Conservation (phyloP, 2,797 vertebrate species). For the Echeneis naucrates region DNA sequence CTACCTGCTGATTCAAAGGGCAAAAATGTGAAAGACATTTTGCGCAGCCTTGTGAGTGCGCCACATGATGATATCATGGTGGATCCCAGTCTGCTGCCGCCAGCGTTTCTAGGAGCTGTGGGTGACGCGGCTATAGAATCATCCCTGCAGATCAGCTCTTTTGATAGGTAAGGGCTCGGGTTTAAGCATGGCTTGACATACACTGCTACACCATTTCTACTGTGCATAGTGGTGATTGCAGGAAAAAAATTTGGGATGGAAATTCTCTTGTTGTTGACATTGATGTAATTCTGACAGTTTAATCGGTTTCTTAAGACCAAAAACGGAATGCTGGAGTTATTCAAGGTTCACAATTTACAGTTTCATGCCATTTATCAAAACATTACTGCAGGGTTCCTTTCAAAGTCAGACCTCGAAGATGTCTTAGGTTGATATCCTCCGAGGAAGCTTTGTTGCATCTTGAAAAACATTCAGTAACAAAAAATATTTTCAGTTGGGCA, state of each 20-base stretch:
- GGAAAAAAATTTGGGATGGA: not conserved
- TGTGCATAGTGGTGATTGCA: slow-evolving; percentile 4
- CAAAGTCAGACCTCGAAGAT: slow-evolving; percentile 66
- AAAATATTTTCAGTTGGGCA: slow-evolving; percentile 55
- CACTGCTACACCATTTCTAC: slow-evolving; percentile 5
- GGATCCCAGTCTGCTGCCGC: slow-evolving; percentile 89
- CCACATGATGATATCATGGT: slow-evolving; percentile 87
- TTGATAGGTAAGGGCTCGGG: slow-evolving; percentile 90
- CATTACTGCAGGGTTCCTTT: slow-evolving; percentile 58
- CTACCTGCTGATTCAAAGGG: slow-evolving; percentile 82
- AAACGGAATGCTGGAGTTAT: slow-evolving; percentile 34
- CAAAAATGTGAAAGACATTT: slow-evolving; percentile 97
- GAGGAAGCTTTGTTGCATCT: slow-evolving; percentile 58
- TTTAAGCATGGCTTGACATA: slow-evolving; percentile 4
- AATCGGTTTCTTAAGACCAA: slow-evolving; percentile 50
- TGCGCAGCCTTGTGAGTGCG: slow-evolving; percentile 93
- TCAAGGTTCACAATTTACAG: slow-evolving; percentile 40
- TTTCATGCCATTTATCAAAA: slow-evolving; percentile 49
- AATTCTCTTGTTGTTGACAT: slow-evolving; percentile 7
- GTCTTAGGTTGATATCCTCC: slow-evolving; percentile 53
- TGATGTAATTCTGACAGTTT: slow-evolving; percentile 42
- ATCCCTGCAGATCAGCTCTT: slow-evolving; percentile 88
- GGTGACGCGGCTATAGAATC: slow-evolving; percentile 84
- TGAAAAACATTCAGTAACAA: slow-evolving; percentile 57
- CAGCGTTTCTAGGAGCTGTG: slow-evolving; percentile 88